phyloP scores from a whole-genome alignment of 2,888 invertebrate genomes.

The Sminthurides aquaticus region DNA sequence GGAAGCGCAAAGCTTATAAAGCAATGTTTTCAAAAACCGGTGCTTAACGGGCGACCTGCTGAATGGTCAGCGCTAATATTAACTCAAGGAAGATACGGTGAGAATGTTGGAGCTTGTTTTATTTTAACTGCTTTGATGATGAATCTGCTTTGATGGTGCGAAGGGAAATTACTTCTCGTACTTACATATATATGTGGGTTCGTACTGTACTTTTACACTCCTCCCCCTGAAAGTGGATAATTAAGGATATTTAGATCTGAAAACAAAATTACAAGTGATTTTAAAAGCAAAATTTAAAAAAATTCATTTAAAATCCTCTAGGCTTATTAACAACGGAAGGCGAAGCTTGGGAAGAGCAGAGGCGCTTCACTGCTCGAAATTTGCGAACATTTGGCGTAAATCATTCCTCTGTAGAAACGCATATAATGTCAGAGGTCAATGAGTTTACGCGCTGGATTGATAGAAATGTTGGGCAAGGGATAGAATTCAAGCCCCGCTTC shows the following conservation, averaged over 20 bases:
- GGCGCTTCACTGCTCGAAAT: conserved; percentile 6
- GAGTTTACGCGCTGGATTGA: conserved; percentile 1
- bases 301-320: too few species aligned
- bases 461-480: neutral
- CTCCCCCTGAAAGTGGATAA: neutral
- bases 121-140: too few species aligned
- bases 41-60: conserved; percentile 17
- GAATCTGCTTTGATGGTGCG: too few species aligned
- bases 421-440: neutral
- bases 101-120: neutral
- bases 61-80: conserved; percentile 16
- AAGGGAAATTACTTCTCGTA: too few species aligned
- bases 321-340: conserved; percentile 18
- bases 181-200: too few species aligned
- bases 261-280: neutral
- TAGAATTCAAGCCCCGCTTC: conserved; percentile 9
- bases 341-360: conserved; percentile 15
- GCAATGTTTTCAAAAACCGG: conserved; percentile 19
- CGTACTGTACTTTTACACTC: too few species aligned
- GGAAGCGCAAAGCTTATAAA: conserved; percentile 12
- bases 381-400: conserved; percentile 12
- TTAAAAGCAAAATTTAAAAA: neutral
- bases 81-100: conserved; percentile 20
- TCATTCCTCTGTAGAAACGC: neutral
- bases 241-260: neutral